Base-by-base conservation (phyloP, 2,888 invertebrate genomes). In the Rhodophaea formosa region DNA sequence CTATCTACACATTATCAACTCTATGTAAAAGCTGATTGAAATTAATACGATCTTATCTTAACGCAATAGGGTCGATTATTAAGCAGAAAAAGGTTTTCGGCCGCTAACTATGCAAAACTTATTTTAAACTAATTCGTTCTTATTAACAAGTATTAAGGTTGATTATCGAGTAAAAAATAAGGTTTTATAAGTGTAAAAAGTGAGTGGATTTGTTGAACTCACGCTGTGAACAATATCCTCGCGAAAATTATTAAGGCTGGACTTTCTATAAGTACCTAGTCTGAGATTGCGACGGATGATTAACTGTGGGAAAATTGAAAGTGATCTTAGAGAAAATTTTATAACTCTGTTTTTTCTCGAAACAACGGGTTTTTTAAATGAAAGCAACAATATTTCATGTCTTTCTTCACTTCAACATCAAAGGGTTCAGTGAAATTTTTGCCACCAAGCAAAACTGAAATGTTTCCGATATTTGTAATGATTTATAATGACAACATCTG, bases 141-240 rank as follows among this genome's bases (percentile, higher is more conserved):
- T 23, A 23, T 3, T 23, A 23, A 5, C 23, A 23, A 23, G 23
- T 23, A 5, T 23, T 53, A 53, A 53, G 53, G 53, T 53, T 17
- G n/a, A 15, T 15, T 44, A 44, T 44, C 43, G 15, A 8, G 43
- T 44, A 23, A 23, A 23, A 39, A 39, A 39, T 39, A 8, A 10
- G 39, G 39, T 39, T 39, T 39, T 10, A n/a, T n/a, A 6, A 12
- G n/a, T 39, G 39, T 39, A 39, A 39, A 39, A 39, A 63, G 63
- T 62, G 61, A 64, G 64, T 55, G 14, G 15, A 14, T 49, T 15
- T 5, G 7, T 10, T 30, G 66, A 66, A 64, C 74, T 80, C 88
- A 79, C 73, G 86, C 88, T 86, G 89, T 71, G 89, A 86, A 86
- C 86, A 85, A 89, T 89, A 83, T 86, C 79, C 77, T 83, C 74